phyloP scores from a whole-genome alignment of 2,888 invertebrate genomes.

The Lydus trimaculatus region DNA sequence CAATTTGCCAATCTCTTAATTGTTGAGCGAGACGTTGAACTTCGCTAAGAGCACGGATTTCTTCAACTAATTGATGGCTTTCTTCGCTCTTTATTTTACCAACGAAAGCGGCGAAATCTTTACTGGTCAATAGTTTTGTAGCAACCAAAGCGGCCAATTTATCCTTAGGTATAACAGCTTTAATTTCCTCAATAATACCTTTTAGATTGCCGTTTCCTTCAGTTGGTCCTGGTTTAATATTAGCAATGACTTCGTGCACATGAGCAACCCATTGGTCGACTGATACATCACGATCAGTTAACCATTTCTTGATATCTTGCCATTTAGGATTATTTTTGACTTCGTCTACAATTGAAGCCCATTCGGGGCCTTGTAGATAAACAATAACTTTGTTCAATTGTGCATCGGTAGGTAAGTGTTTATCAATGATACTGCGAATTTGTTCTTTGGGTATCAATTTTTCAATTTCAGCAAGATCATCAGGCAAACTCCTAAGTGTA shows the following conservation, averaged over 20 bases:
- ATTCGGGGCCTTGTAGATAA: slow-evolving; percentile 45
- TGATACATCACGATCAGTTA: slow-evolving; percentile 38
- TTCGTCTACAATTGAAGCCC: slow-evolving; percentile 36
- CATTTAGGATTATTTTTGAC: slow-evolving; percentile 31
- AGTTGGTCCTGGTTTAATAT: slow-evolving; percentile 17
- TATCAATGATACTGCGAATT: slow-evolving; percentile 37
- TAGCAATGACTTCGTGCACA: slow-evolving; percentile 35
- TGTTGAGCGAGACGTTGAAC: slow-evolving; percentile 33
- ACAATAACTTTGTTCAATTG: slow-evolving; percentile 40
- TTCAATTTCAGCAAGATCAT: slow-evolving; percentile 38
- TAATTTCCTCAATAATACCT: slow-evolving; percentile 30
- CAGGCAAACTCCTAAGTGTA: slow-evolving; percentile 9
- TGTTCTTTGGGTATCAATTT: slow-evolving; percentile 41
- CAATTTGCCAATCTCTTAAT: slow-evolving; percentile 40
- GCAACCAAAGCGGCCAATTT: slow-evolving; percentile 34
- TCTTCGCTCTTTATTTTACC: slow-evolving; percentile 40
- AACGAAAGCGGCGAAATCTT: slow-evolving; percentile 41
- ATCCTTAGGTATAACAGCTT: slow-evolving; percentile 27
- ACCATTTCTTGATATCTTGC: slow-evolving; percentile 35
- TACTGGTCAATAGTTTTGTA: slow-evolving; percentile 39
- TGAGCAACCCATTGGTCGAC: slow-evolving; percentile 31
- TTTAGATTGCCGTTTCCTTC: slow-evolving; percentile 22
- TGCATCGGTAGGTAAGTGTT: slow-evolving; percentile 39
- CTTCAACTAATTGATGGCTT: slow-evolving; percentile 39
- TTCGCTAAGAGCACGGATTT: slow-evolving; percentile 40